A percentile compares a stretch with the other conserved stretches of the same genome.
Evolutionary conservation across 1,140 invertebrate genomes (phyloP).

Genomic region (Laodelphax striatellus): DNA sequence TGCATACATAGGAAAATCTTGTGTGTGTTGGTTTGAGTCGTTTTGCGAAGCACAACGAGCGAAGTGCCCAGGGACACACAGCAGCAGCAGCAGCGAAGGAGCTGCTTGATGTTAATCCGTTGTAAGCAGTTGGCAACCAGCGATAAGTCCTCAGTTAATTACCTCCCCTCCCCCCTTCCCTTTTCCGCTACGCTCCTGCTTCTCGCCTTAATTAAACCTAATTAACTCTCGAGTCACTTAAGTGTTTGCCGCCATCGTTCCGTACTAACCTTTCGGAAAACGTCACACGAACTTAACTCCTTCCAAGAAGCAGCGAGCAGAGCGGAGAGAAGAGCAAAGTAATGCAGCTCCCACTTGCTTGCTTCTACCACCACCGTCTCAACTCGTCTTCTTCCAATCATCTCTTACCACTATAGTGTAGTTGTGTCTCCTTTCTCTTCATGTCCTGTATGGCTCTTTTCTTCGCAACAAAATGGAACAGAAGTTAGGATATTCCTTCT

Average conservation of each 20-base stretch:
- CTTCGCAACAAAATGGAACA: too few relatives aligned
- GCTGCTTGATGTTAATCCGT: background rate
- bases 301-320: background rate
- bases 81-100: background rate
- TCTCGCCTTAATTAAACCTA: constrained; percentile 19
- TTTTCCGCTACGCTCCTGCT: background rate
- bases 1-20: too few relatives aligned
- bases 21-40: too few relatives aligned
- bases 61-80: too few relatives aligned
- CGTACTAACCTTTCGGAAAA: constrained; percentile 3
- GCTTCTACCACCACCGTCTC: background rate
- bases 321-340: too few relatives aligned
- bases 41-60: too few relatives aligned
- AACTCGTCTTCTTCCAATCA: background rate
- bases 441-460: too few relatives aligned
- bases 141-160: constrained; percentile 1
- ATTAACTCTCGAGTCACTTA: constrained; percentile 13
- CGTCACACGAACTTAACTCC: background rate
- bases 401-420: too few relatives aligned
- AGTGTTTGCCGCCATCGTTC: constrained; percentile 1
- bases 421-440: too few relatives aligned
- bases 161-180: background rate
- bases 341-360: background rate
- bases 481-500: too few relatives aligned
- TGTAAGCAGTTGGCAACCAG: constrained; percentile 1